Conservation (phyloP, 2,797 vertebrate genomes). For the Microctenopoma stevenorrisi region DNA sequence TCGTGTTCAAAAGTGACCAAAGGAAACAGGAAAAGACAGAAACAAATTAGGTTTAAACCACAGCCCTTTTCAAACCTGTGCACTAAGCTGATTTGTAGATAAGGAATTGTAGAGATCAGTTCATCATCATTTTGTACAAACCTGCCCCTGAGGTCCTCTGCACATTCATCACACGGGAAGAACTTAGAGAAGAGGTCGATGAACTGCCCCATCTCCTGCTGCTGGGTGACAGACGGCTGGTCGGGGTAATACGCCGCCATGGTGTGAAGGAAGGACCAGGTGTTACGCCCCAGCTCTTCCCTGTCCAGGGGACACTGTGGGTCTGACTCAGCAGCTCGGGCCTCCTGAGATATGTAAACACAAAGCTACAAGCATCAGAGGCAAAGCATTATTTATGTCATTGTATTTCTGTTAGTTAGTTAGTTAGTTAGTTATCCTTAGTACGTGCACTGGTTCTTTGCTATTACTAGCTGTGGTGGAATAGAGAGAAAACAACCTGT, state of each 20-base stretch:
- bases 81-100: too few species aligned
- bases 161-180: constrained; percentile 95
- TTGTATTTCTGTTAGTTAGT: neutral
- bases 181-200: constrained; percentile 95
- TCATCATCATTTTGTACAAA: neutral
- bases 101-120: too few species aligned
- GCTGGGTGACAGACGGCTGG: constrained; percentile 84
- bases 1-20: too few species aligned
- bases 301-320: constrained; percentile 91
- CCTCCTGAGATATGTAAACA: constrained; percentile 38
- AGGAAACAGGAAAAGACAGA: too few species aligned
- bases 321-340: constrained; percentile 61
- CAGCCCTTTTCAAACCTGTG: too few species aligned
- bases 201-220: constrained; percentile 93
- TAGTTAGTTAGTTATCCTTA: too few species aligned
- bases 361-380: neutral
- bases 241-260: constrained; percentile 97
- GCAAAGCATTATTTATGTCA: neutral
- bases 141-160: constrained; percentile 91
- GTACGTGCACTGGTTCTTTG: neutral
- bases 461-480: too few species aligned
- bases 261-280: constrained; percentile 96
- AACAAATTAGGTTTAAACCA: too few species aligned
- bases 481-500: neutral
- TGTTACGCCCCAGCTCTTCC: constrained; percentile 91